A percentile compares a stretch with the other conserved stretches of the same genome.
These are phyloP conservation scores for Hybognathus amarus DNA, from an alignment of 2,797 vertebrate species.

Conservation along the genomic window DNA sequence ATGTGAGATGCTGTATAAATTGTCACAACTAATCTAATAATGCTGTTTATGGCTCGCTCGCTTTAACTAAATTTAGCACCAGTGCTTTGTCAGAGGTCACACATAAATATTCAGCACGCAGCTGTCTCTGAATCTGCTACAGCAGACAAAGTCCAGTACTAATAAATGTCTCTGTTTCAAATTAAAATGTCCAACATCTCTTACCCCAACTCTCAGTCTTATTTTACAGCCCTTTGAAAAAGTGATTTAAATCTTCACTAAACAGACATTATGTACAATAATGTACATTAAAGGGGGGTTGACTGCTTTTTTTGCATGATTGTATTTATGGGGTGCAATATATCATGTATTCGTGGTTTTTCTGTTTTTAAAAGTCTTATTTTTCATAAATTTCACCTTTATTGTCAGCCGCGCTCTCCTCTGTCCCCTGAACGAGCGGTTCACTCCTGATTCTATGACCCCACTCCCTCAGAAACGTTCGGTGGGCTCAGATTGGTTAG, in stretches of 20 bases:
- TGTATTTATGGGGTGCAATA: too few species aligned
- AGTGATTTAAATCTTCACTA: neutral
- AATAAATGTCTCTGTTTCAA: slow-evolving; percentile 17
- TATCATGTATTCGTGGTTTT: too few species aligned
- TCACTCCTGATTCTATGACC: too few species aligned
- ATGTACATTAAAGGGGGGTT: neutral
- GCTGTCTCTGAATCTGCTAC: neutral
- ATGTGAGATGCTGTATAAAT: neutral
- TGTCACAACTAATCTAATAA: slow-evolving; percentile 14
- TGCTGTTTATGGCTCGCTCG: neutral
- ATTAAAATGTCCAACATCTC: neutral
- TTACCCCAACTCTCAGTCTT: neutral
- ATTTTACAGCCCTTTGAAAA: neutral
- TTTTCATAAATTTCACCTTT: too few species aligned
- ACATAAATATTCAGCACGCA: slow-evolving; percentile 2
- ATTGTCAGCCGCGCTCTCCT: too few species aligned
- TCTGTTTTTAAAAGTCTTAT: too few species aligned
- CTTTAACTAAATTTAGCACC: slow-evolving; percentile 3
- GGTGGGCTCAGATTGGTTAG: too few species aligned
- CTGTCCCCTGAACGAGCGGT: too few species aligned
- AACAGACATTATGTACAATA: neutral
- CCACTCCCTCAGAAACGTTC: too few species aligned
- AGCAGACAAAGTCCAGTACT: slow-evolving; percentile 19
- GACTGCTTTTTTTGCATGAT: too few species aligned
- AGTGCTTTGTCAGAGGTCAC: slow-evolving; percentile 22